A percentile compares a stretch with the other conserved stretches of the same genome.
phyloP scores from a whole-genome alignment of 92 coral and sea anemone genomes.

The Epizoanthus scotinus region DNA sequence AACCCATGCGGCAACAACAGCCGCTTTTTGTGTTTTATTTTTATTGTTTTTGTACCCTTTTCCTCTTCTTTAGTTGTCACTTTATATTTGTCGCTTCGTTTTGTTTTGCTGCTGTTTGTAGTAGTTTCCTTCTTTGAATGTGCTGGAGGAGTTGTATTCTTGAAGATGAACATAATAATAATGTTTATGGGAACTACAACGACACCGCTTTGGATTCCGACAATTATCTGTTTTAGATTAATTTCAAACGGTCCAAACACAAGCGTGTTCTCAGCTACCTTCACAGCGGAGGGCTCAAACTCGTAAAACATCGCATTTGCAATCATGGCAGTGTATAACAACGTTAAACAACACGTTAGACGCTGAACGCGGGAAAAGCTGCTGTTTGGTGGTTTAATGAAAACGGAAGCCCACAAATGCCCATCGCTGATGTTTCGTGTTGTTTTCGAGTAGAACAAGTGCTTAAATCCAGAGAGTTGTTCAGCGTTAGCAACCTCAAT shows the following conservation, averaged over 20 bases:
- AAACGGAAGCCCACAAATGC: slow-evolving; percentile 78
- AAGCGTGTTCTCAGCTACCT: slow-evolving; percentile 8
- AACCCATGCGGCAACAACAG: slow-evolving; percentile 37
- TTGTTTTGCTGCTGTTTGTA: neutral
- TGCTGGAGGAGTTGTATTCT: slow-evolving; percentile 3
- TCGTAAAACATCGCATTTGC: slow-evolving; percentile 64
- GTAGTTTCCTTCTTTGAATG: neutral
- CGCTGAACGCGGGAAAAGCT: slow-evolving; percentile 72
- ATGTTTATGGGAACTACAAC: slow-evolving; percentile 50
- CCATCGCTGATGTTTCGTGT: slow-evolving; percentile 69
- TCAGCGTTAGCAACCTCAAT: slow-evolving; percentile 60
- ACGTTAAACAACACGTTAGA: slow-evolving; percentile 51
- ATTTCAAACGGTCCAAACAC: slow-evolving; percentile 50
- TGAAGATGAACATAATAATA: slow-evolving; percentile 51
- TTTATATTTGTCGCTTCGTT: neutral
- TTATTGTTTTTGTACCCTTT: neutral
- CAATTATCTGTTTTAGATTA: slow-evolving; percentile 47
- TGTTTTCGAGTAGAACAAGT: slow-evolving; percentile 66
- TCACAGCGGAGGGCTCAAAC: slow-evolving; percentile 13
- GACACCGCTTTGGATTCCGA: slow-evolving; percentile 52
- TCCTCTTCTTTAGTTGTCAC: neutral
- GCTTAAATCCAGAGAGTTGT: slow-evolving; percentile 66
- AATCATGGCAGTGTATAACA: slow-evolving; percentile 52
- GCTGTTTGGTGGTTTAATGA: slow-evolving; percentile 68
- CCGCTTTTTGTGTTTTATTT: neutral